Conservation (phyloP, 2,797 vertebrate species). For the Chiroxiphia lanceolata region DNA sequence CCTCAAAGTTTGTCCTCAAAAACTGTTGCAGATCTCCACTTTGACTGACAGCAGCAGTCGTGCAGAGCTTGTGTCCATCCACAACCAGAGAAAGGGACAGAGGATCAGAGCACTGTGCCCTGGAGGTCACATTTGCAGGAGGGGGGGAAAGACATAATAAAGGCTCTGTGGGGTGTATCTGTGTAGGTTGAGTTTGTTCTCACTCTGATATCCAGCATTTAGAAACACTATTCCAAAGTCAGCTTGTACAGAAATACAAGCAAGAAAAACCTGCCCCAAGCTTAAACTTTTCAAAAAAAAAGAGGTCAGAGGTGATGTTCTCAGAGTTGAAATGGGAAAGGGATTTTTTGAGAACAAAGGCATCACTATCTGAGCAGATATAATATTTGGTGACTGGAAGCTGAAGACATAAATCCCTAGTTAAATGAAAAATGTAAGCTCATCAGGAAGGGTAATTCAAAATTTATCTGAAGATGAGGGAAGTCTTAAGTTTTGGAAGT, state of each 20-base stretch:
- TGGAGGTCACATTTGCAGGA: neutral
- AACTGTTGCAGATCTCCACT: neutral
- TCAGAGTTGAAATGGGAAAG: neutral
- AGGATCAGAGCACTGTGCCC: slow-evolving; percentile 33
- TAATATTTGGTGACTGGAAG: neutral
- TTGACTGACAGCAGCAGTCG: neutral
- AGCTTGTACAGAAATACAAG: slow-evolving; percentile 12
- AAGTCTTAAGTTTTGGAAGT: neutral
- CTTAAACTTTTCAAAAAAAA: neutral
- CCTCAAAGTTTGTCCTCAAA: neutral
- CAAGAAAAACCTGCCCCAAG: neutral
- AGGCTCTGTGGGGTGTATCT: neutral
- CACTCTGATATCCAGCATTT: neutral
- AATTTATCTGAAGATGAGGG: neutral
- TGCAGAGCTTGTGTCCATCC: slow-evolving; percentile 8
- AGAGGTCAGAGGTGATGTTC: neutral
- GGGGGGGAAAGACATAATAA: neutral
- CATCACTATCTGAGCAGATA: neutral
- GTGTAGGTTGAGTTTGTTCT: slow-evolving; percentile 30
- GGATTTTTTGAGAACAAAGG: neutral
- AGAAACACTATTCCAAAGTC: slow-evolving; percentile 5
- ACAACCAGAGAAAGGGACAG: neutral
- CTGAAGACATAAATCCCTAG: neutral
- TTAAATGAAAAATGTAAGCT: neutral
- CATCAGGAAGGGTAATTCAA: neutral